Base-by-base conservation (phyloP, 2,113 vertebrate genomes). In the Polyodon spathula region DNA sequence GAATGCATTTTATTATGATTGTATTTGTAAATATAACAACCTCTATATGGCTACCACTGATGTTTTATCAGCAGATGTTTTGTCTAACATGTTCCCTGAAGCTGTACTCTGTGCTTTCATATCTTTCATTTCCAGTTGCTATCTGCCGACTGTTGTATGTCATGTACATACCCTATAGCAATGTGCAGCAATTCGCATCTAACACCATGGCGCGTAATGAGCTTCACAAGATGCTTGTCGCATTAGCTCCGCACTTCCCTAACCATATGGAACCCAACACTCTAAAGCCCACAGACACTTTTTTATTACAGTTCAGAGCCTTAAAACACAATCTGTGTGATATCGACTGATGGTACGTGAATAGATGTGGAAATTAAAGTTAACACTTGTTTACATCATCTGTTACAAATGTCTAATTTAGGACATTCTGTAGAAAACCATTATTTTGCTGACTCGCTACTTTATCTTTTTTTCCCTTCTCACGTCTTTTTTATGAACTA, bases 21-120 rank as follows among this genome's bases (percentile, higher is more conserved):
- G n/a, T n/a, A n/a, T n/a, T n/a, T n/a, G n/a, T n/a, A n/a, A n/a
- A n/a, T n/a, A n/a, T n/a, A n/a, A n/a, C n/a, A n/a, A n/a, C n/a
- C n/a, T n/a, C n/a, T n/a, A n/a, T n/a, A n/a, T n/a, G n/a, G n/a
- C n/a, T n/a, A n/a, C n/a, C n/a, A n/a, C n/a, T n/a, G n/a, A n/a
- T n/a, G n/a, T n/a, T n/a, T n/a, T n/a, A n/a, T 85, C 83, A 89
- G 84, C 89, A 92, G 89, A 91, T 92, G 90, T 90, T 89, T 88
- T 87, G 88, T 90, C 85, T 90, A 86, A 89, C 86, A 89, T 88
- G 84, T 86, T 89, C 86, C 88, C 87, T 69, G 79, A 85, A 90
- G 89, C 89, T 84, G 84, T 85, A 82, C 84, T 82, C 82, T 78
- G 78, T 75, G 80, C 84, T 79, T 87, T 82, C 78, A 69, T 88